Evolutionary conservation across 2,113 vertebrate genomes (phyloP).

Genomic region (human (Homo sapiens)): GRCh38 chr6:13792001-13792500

Average conservation of each 20-base stretch:
- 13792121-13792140: background rate
- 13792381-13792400: background rate
- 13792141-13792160: fast-evolving
- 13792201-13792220: background rate
- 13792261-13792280: background rate
- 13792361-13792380: background rate
- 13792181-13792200: background rate
- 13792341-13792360: background rate
- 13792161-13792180: background rate
- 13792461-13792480: background rate
- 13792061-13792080: background rate
- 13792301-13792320: background rate
- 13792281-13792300: background rate
- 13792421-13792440: background rate
- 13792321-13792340: background rate
- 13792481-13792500: background rate
- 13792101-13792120: background rate
- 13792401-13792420: background rate
- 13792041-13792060: background rate
- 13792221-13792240: no score
- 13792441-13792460: background rate
- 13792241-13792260: background rate
- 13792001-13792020: conserved; percentile 48
- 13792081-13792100: no score
- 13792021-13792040: fast-evolving